These are phyloP conservation scores for Astur gentilis DNA, from an alignment of 2,113 vertebrate species.

Conservation along the genomic window DNA sequence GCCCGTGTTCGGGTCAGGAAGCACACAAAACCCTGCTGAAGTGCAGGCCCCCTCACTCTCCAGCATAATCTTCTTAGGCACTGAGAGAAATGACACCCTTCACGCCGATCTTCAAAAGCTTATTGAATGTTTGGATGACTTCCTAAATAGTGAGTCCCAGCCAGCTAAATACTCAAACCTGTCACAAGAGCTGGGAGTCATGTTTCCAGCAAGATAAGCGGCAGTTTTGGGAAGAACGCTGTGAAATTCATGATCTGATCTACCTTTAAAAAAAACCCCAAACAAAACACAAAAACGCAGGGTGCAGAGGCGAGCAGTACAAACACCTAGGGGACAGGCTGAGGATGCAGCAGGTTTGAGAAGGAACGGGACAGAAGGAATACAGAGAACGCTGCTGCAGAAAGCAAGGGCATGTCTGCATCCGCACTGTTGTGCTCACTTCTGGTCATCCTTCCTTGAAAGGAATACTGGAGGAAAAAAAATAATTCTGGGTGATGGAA, in stretches of 20 bases:
- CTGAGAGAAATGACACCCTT: background rate
- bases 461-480: background rate
- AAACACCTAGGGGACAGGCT: background rate
- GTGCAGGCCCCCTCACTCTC: background rate
- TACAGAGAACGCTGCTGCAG: background rate
- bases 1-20: fast-evolving
- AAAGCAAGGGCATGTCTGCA: background rate
- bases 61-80: background rate
- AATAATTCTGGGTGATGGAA: background rate
- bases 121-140: background rate
- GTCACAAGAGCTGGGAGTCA: background rate
- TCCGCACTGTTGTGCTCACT: background rate
- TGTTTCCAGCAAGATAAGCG: background rate
- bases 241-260: background rate
- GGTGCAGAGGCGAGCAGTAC: background rate
- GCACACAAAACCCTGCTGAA: background rate
- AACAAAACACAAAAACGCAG: background rate
- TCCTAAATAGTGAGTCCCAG: background rate
- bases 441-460: background rate
- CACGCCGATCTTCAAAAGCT: background rate
- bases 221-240: background rate
- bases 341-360: background rate
- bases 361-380: background rate
- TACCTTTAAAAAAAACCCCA: background rate
- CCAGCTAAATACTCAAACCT: background rate